These are phyloP conservation scores for Pipa parva DNA, from an alignment of 2,113 vertebrate species.

Conservation along the genomic window DNA sequence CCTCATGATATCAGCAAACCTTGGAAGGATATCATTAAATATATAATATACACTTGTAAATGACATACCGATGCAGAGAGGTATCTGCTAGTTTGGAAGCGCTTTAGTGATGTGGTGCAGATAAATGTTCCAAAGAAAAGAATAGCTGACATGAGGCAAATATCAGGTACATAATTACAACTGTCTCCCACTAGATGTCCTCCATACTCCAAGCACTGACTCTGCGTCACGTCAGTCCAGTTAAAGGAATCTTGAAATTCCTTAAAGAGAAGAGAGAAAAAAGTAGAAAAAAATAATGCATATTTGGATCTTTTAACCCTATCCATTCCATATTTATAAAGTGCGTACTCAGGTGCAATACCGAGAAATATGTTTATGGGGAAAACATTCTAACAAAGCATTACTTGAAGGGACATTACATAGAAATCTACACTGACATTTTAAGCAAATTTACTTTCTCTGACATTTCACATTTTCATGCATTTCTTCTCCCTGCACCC, in stretches of 20 bases:
- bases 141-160: slow-evolving; percentile 67
- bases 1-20: background rate
- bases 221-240: slow-evolving; percentile 46
- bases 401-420: no score
- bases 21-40: background rate
- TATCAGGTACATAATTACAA: slow-evolving; percentile 63
- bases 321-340: no score
- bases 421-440: no score
- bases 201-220: slow-evolving; percentile 53
- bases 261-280: background rate
- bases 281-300: background rate
- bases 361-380: no score
- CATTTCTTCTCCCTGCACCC: no score
- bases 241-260: slow-evolving; percentile 39
- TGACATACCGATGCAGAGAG: slow-evolving; percentile 61
- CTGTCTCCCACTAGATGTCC: slow-evolving; percentile 60
- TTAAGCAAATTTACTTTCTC: no score
- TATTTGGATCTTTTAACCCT: no score
- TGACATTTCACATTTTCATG: no score
- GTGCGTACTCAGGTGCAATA: no score
- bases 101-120: slow-evolving; percentile 54
- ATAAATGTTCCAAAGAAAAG: slow-evolving; percentile 68
- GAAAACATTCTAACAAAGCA: no score
- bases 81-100: slow-evolving; percentile 61
- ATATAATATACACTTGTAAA: background rate